These are phyloP conservation scores for Cryptotermes secundus DNA, from an alignment of 1,140 invertebrate species.

Conservation along the genomic window DNA sequence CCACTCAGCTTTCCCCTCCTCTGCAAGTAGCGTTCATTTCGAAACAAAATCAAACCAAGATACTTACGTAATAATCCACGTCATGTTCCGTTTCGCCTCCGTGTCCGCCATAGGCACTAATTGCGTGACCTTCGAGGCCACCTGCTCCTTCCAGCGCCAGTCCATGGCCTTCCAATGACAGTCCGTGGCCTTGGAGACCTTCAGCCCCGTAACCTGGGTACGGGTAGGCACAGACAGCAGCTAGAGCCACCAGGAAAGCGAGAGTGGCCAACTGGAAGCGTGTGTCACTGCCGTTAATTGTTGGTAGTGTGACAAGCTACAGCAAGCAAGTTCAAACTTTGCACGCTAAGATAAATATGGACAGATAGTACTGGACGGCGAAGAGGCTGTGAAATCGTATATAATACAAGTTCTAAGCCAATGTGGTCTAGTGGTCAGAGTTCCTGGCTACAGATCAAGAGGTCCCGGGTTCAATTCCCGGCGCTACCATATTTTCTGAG, in stretches of 20 bases:
- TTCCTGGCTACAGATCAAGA: too few relatives aligned
- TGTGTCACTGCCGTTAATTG: background rate
- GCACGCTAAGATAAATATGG: too few relatives aligned
- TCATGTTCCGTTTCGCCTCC: conserved; percentile 38
- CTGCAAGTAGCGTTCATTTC: background rate
- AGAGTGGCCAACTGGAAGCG: background rate
- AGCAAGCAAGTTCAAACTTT: too few relatives aligned
- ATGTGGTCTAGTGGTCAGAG: too few relatives aligned
- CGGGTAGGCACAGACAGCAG: background rate
- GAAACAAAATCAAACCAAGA: conserved; percentile 7
- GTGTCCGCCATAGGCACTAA: conserved; percentile 44
- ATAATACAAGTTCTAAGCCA: too few relatives aligned
- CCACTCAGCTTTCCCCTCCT: background rate
- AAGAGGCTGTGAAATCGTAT: too few relatives aligned
- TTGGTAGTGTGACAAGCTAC: background rate
- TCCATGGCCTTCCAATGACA: conserved; percentile 27
- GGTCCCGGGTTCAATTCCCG: too few relatives aligned
- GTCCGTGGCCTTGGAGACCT: conserved; percentile 30
- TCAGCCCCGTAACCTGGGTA: conserved; percentile 23
- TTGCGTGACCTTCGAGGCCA: conserved; percentile 25
- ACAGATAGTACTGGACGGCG: too few relatives aligned
- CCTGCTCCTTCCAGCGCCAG: conserved; percentile 32
- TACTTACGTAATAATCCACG: conserved; percentile 37
- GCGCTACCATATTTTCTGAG: too few relatives aligned
- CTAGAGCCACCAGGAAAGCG: background rate